phyloP scores from a whole-genome alignment of 2,888 invertebrate genomes.

The Eledona agricola region DNA sequence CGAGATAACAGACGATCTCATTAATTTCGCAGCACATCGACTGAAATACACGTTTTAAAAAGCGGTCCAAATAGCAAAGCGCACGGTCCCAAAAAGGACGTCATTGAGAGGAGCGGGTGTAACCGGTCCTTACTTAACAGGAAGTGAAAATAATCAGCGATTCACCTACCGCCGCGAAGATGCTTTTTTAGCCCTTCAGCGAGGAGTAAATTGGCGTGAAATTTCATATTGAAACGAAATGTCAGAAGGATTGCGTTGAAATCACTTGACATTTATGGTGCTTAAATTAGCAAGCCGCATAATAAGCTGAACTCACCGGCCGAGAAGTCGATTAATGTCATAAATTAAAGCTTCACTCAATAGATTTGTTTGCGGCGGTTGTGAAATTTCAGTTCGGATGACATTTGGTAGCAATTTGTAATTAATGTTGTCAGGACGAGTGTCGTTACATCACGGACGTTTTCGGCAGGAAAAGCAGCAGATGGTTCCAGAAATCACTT shows the following conservation, averaged over 20 bases:
- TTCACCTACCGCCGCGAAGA: no score
- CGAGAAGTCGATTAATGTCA: background rate
- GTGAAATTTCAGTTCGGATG: constrained; percentile 2
- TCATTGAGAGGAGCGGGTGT: no score
- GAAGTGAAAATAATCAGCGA: no score
- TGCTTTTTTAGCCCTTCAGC: no score
- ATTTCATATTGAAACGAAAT: no score
- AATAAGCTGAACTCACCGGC: constrained; percentile 1
- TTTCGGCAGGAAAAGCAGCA: constrained; percentile 5
- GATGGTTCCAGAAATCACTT: constrained; percentile 12
- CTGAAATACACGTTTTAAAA: no score
- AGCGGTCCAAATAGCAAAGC: no score
- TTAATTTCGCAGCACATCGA: constrained; percentile 18
- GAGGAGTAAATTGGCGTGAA: no score
- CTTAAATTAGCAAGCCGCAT: constrained; percentile 2
- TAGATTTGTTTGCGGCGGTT: background rate
- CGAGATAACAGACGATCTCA: constrained; percentile 12
- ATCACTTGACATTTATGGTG: constrained; percentile 4
- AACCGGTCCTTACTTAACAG: no score
- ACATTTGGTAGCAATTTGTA: constrained; percentile 3
- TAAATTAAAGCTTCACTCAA: constrained; percentile 1
- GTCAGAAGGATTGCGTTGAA: no score
- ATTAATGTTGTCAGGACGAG: constrained; percentile 2
- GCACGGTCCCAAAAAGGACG: no score
- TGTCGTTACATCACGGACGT: constrained; percentile 3